Evolutionary conservation across 2,797 vertebrate genomes (phyloP).

Genomic region (Enteromius paludinosus): DNA sequence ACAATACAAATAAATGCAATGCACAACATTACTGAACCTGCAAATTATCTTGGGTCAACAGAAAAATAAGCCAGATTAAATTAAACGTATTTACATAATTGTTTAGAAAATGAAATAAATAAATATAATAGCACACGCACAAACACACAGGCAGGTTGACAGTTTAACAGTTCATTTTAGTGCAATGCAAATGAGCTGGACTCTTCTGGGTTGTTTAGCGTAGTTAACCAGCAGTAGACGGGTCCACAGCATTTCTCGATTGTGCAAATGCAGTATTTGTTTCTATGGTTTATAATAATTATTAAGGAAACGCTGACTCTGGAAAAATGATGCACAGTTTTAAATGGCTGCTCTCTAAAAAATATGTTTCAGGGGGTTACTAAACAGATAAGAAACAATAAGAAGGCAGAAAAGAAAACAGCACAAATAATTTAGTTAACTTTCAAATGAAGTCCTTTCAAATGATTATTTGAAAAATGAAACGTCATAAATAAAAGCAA

Average conservation of each 20-base stretch:
- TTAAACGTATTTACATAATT: slow-evolving; percentile 8
- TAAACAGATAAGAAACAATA: slow-evolving; percentile 10
- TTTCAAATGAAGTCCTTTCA: slow-evolving; percentile 19
- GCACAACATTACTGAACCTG: slow-evolving; percentile 17
- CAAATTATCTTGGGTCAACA: neutral
- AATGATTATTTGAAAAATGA: slow-evolving; percentile 12
- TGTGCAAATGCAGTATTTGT: slow-evolving; percentile 14
- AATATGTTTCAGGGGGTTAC: neutral
- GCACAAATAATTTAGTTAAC: neutral
- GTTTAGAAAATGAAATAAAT: slow-evolving; percentile 33
- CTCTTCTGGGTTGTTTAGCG: neutral
- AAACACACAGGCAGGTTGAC: slow-evolving; percentile 6
- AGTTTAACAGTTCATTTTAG: slow-evolving; percentile 34
- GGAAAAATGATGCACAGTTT: slow-evolving; percentile 11
- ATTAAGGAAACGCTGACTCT: neutral
- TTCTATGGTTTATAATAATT: slow-evolving; percentile 9
- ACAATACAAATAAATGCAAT: slow-evolving; percentile 29
- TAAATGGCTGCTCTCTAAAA: slow-evolving; percentile 28
- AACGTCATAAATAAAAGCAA: slow-evolving; percentile 29
- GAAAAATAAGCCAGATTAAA: neutral
- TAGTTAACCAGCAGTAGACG: neutral
- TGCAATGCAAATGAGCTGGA: slow-evolving; percentile 36
- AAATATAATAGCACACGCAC: neutral
- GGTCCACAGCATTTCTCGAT: slow-evolving; percentile 1
- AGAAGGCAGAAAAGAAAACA: neutral